Percentiles rank a stretch among this genome's conserved stretches.
phyloP scores from a whole-genome alignment of 2,113 vertebrate species.

The Poecile atricapillus region DNA sequence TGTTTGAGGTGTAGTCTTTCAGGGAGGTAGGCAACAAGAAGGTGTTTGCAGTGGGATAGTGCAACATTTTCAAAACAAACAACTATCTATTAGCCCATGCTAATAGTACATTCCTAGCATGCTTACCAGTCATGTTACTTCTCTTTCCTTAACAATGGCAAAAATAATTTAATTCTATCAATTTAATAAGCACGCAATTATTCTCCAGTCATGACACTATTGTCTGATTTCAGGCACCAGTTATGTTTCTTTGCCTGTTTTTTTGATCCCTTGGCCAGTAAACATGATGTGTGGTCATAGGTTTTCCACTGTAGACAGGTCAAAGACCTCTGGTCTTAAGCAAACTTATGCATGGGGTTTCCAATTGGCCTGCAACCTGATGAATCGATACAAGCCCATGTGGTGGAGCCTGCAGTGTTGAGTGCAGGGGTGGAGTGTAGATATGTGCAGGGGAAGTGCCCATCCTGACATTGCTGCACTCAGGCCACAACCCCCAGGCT shows the following conservation, averaged over 20 bases:
- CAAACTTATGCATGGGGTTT: neutral
- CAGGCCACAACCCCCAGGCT: accelerated
- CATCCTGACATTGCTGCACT: accelerated
- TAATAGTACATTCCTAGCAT: neutral
- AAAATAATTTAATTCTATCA: neutral
- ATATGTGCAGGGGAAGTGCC: accelerated
- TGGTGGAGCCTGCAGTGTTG: neutral
- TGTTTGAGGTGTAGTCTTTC: neutral
- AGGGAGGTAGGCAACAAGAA: neutral
- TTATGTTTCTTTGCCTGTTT: neutral
- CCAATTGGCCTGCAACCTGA: neutral
- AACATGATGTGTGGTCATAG: neutral
- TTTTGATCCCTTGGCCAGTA: neutral
- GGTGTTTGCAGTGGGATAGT: neutral
- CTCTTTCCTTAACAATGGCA: neutral
- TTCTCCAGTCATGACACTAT: neutral
- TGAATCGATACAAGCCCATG: neutral
- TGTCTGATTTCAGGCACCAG: neutral
- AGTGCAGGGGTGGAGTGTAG: accelerated
- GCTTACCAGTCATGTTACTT: neutral
- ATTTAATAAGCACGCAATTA: neutral
- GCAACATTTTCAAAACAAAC: neutral
- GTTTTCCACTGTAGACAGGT: neutral
- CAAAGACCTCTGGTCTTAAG: neutral
- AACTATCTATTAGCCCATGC: neutral